These are phyloP conservation scores for Leptinotarsa undecemlineata DNA, from an alignment of 1,140 invertebrate species.

Conservation along the genomic window DNA sequence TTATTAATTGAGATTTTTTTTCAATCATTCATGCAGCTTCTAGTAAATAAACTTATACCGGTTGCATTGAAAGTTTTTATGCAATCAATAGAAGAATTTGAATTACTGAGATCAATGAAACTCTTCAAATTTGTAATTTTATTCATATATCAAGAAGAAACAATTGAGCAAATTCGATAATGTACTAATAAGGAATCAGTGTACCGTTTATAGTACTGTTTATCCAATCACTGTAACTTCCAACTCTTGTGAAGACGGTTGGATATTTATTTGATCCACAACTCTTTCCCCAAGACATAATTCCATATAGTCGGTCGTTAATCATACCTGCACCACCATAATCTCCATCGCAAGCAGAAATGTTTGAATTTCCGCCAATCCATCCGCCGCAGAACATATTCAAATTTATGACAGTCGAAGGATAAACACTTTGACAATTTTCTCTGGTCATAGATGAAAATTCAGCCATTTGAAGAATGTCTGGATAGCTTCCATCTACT, in stretches of 20 bases:
- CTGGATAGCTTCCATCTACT: neutral
- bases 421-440: conserved; percentile 5
- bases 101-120: no score
- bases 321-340: neutral
- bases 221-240: neutral
- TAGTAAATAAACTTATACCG: no score
- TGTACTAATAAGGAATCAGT: no score
- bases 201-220: neutral
- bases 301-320: neutral
- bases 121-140: no score
- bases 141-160: no score
- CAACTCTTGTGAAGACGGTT: neutral
- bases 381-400: conserved; percentile 2
- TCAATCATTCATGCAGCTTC: no score
- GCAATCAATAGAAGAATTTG: no score
- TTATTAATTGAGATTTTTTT: no score
- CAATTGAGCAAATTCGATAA: no score
- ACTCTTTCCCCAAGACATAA: conserved; percentile 12
- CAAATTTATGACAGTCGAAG: conserved; percentile 4
- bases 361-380: neutral
- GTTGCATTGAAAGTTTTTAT: no score
- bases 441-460: neutral
- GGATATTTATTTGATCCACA: neutral
- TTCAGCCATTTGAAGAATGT: neutral
- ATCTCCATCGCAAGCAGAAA: neutral